A percentile compares a stretch with the other conserved stretches of the same genome.
phyloP scores from a whole-genome alignment of 92 coral and sea anemone genomes.

The Paramuricea clavata region DNA sequence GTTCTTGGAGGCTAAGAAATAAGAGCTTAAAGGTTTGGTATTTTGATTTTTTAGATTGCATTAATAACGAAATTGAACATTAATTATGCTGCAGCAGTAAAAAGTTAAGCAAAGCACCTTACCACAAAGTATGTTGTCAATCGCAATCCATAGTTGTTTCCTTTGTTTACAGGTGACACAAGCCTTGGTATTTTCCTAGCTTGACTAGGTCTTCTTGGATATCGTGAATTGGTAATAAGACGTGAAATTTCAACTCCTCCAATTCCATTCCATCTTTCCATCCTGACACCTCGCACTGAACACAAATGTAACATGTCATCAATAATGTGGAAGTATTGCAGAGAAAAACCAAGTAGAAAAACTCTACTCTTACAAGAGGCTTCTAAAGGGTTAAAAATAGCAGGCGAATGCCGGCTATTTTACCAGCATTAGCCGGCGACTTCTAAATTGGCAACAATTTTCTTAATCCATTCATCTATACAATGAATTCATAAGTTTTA shows the following conservation, averaged over 20 bases:
- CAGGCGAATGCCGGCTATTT: no score
- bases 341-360: no score
- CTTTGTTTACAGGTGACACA: not conserved
- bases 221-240: not conserved
- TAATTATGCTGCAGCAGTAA: not conserved
- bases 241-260: not conserved
- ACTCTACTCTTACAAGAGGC: no score
- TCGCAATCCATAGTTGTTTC: constrained; percentile 14
- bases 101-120: not conserved
- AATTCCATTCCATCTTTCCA: constrained; percentile 13
- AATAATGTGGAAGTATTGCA: not conserved
- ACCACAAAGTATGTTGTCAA: constrained; percentile 1
- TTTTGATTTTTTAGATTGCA: no score
- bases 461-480: no score
- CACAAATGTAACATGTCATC: not conserved
- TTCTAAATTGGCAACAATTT: no score
- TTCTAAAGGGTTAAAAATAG: no score
- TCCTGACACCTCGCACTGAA: not conserved
- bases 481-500: no score
- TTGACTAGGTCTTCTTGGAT: not conserved
- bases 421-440: no score
- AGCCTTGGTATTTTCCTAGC: not conserved
- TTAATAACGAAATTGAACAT: no score
- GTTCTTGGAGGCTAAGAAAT: not conserved
- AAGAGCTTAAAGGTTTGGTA: not conserved